phyloP scores from a whole-genome alignment of 2,797 vertebrate species.

The Megalops cyprinoides region DNA sequence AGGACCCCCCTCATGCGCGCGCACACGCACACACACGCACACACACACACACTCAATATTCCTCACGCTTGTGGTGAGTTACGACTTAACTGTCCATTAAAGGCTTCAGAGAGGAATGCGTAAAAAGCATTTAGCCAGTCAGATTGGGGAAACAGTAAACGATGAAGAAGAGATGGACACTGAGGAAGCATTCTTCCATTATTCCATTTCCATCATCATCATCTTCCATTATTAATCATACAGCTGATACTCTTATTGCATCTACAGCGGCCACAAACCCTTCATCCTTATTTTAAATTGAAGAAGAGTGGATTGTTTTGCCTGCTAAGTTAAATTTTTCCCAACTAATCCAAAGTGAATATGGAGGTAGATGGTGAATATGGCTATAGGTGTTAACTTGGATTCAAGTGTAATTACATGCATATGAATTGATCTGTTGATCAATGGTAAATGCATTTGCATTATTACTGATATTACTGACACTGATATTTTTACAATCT shows the following conservation, averaged over 20 bases:
- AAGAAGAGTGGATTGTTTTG: neutral
- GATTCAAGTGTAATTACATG: neutral
- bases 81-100: neutral
- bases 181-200: neutral
- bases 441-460: too few species aligned
- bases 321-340: too few species aligned
- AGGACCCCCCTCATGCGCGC: conserved; percentile 5
- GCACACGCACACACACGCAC: too few species aligned
- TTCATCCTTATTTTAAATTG: too few species aligned
- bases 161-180: neutral
- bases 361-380: conserved; percentile 4
- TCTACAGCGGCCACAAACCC: neutral
- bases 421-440: neutral
- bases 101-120: neutral
- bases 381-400: neutral
- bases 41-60: conserved; percentile 7
- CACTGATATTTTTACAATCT: too few species aligned
- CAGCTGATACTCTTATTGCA: neutral
- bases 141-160: neutral
- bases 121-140: neutral
- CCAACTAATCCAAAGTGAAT: too few species aligned
- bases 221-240: too few species aligned
- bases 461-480: too few species aligned
- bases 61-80: neutral
- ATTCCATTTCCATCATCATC: too few species aligned